These are phyloP conservation scores for Platanista minor DNA, from an alignment of 2,113 vertebrate genomes.

Conservation along the genomic window DNA sequence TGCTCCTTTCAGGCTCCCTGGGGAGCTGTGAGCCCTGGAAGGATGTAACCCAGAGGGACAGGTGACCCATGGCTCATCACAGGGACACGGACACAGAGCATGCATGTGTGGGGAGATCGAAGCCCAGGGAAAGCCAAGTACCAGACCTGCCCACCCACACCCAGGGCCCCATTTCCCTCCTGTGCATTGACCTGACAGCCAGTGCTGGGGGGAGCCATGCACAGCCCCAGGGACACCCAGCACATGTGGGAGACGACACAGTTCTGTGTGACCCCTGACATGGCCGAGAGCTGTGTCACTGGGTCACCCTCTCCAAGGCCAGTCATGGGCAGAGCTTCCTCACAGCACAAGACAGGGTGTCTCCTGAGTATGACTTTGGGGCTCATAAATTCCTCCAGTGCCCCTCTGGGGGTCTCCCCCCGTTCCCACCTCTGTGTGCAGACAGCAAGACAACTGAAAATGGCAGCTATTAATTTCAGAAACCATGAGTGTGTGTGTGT, in stretches of 20 bases:
- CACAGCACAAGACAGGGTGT: neutral
- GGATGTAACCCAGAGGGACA: neutral
- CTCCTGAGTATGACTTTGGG: neutral
- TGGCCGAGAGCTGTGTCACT: neutral
- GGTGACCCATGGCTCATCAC: neutral
- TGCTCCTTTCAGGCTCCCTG: neutral
- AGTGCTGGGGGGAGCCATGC: fast-evolving
- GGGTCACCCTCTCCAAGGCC: neutral
- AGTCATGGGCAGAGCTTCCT: neutral
- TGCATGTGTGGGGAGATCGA: neutral
- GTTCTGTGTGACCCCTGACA: neutral
- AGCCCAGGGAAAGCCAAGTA: neutral
- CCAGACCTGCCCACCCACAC: neutral
- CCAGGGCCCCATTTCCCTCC: neutral
- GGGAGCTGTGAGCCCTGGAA: neutral
- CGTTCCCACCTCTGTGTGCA: neutral
- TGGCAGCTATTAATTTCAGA: neutral
- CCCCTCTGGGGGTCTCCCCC: neutral
- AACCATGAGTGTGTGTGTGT: fast-evolving
- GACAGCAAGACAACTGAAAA: neutral
- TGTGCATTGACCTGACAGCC: neutral
- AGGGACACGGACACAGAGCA: neutral
- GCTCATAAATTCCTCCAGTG: neutral
- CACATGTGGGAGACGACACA: neutral
- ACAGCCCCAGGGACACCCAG: neutral